Evolutionary conservation across 2,888 invertebrate species (phyloP).

Genomic region (Leucania comma): DNA sequence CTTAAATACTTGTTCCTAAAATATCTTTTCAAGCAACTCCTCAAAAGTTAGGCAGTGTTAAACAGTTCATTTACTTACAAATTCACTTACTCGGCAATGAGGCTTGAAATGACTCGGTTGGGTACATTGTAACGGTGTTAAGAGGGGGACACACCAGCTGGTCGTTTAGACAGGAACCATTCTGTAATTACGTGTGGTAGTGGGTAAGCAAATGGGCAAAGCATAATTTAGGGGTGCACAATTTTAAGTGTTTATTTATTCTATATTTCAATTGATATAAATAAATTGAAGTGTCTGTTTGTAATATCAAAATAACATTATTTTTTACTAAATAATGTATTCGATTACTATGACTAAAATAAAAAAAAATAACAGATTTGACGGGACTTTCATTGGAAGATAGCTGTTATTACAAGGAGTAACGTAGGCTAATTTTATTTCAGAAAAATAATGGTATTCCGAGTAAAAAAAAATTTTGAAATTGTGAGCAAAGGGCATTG

Average conservation of each 20-base stretch:
- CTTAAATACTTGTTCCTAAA: neutral
- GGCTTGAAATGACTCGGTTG: conserved; percentile 24
- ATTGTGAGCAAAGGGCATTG: too few species aligned
- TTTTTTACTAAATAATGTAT: too few species aligned
- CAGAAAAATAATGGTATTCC: too few species aligned
- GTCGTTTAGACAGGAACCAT: conserved; percentile 25
- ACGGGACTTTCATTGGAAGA: too few species aligned
- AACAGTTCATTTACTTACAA: conserved; percentile 47
- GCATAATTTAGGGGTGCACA: conserved; percentile 42
- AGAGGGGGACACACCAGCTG: conserved; percentile 27
- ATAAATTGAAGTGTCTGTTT: too few species aligned
- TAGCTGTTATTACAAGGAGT: too few species aligned
- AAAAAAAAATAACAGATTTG: too few species aligned
- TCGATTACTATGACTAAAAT: too few species aligned
- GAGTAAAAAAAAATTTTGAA: too few species aligned
- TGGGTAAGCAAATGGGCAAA: conserved; percentile 21
- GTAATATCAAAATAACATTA: too few species aligned
- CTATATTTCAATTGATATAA: too few species aligned
- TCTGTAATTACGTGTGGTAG: conserved; percentile 35
- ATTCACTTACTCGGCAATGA: conserved; percentile 36
- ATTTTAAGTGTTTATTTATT: neutral
- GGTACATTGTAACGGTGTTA: conserved; percentile 17
- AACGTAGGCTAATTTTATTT: too few species aligned
- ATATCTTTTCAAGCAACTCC: neutral
- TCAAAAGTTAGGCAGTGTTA: conserved; percentile 13